These are phyloP conservation scores for Euschistus heros DNA, from an alignment of 1,140 invertebrate species.

Conservation along the genomic window DNA sequence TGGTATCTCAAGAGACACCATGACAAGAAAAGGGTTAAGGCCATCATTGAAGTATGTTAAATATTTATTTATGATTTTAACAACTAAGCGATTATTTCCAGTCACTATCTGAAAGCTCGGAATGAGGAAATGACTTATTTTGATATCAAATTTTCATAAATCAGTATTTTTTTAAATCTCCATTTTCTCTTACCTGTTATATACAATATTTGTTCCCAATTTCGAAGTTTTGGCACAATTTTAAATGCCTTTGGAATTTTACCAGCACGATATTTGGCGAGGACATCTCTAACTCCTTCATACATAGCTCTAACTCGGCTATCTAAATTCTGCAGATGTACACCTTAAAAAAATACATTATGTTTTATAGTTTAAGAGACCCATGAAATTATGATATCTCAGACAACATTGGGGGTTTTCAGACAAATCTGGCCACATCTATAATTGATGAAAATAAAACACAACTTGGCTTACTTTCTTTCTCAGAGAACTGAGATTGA, in stretches of 20 bases:
- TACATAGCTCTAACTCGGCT: conserved; percentile 65
- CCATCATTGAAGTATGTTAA: no score
- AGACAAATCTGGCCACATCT: no score
- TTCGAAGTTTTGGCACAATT: conserved; percentile 79
- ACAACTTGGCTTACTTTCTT: conserved; percentile 37
- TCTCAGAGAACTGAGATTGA: conserved; percentile 72
- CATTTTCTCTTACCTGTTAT: conserved; percentile 49
- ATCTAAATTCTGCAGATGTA: conserved; percentile 69
- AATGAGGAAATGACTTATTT: no score
- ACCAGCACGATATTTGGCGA: conserved; percentile 84
- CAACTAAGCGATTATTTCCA: no score
- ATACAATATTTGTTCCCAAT: conserved; percentile 94
- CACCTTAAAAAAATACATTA: conserved; percentile 33
- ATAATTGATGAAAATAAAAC: background rate
- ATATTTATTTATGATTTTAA: no score
- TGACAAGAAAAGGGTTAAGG: no score
- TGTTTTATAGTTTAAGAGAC: background rate
- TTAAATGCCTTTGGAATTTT: conserved; percentile 98
- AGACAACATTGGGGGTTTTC: no score
- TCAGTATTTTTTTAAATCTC: no score
- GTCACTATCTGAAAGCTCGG: no score
- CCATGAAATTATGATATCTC: background rate
- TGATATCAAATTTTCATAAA: no score
- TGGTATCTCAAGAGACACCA: no score
- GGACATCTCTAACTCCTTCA: conserved; percentile 74